Evolutionary conservation across 2,797 vertebrate genomes (phyloP).

Genomic region (Somateria mollissima): DNA sequence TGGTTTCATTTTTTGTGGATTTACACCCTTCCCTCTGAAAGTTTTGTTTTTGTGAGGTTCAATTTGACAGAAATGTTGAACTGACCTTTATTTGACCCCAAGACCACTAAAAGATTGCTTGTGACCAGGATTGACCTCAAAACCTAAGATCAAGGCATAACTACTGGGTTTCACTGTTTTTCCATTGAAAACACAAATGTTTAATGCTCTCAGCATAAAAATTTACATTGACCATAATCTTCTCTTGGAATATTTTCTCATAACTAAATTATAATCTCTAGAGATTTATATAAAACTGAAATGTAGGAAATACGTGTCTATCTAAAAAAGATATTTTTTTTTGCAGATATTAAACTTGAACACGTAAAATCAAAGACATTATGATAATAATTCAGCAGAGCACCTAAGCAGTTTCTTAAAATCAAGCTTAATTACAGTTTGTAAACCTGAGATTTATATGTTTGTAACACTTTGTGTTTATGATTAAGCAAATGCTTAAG

Average conservation of each 20-base stretch:
- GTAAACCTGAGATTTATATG: background rate
- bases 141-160: constrained; percentile 27
- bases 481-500: background rate
- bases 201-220: background rate
- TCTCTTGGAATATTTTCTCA: background rate
- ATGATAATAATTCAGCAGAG: background rate
- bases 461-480: background rate
- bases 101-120: constrained; percentile 13
- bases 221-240: constrained; percentile 2
- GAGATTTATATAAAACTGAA: background rate
- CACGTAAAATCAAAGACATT: background rate
- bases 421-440: background rate
- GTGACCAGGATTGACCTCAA: background rate
- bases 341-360: background rate
- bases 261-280: background rate
- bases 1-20: constrained; percentile 66
- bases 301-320: background rate
- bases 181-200: constrained; percentile 15
- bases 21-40: constrained; percentile 43
- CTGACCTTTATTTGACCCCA: constrained; percentile 52
- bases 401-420: background rate
- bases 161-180: constrained; percentile 15
- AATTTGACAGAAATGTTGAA: constrained; percentile 25
- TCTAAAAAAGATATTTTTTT: background rate
- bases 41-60: constrained; percentile 23